phyloP scores from a whole-genome alignment of 37 sponge, comb jelly and placozoan species.

The Ephydatia muelleri region DNA sequence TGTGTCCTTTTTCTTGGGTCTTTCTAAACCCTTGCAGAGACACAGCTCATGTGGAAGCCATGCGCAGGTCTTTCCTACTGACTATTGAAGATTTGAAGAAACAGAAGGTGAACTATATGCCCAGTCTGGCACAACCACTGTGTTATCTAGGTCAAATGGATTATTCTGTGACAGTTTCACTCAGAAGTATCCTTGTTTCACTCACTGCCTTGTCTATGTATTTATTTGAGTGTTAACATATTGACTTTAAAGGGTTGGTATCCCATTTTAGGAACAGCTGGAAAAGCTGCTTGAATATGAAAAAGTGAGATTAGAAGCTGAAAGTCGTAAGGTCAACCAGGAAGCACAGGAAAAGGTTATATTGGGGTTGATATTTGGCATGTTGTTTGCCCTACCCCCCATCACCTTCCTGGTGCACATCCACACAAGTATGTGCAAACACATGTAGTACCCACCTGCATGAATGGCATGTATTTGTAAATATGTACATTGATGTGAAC shows the following conservation, averaged over 20 bases:
- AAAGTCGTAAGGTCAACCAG: constrained; percentile 55
- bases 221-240: not conserved
- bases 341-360: constrained; percentile 74
- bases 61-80: constrained; percentile 34
- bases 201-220: not conserved
- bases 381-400: too few species aligned
- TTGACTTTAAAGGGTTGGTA: not conserved
- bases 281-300: constrained; percentile 77
- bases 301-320: constrained; percentile 63
- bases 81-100: constrained; percentile 65
- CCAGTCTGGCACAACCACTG: not conserved
- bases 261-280: constrained; percentile 50
- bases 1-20: not conserved
- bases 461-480: too few species aligned
- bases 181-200: not conserved
- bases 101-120: constrained; percentile 58
- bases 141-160: too few species aligned
- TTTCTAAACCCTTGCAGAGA: constrained; percentile 57
- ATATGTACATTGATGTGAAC: too few species aligned
- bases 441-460: too few species aligned
- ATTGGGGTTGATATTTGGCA: too few species aligned
- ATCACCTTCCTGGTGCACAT: too few species aligned
- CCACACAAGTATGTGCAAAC: too few species aligned
- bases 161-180: too few species aligned
- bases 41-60: constrained; percentile 52